Conservation (phyloP, 2,888 invertebrate species). For the Elysia crispata region DNA sequence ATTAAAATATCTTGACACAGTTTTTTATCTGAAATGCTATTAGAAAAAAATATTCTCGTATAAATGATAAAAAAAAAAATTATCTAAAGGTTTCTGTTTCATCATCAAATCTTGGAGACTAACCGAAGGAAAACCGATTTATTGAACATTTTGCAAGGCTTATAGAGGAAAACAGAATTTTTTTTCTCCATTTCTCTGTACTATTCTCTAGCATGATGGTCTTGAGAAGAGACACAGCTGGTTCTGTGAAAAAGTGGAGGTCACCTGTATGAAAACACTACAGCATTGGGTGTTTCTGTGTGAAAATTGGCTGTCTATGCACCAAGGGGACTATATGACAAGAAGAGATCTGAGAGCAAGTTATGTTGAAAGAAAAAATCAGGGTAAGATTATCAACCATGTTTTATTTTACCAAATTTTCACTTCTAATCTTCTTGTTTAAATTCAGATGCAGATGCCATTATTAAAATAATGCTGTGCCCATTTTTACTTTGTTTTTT, state of each 20-base stretch:
- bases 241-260: slow-evolving; percentile 68
- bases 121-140: no score
- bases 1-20: no score
- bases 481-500: neutral
- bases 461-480: no score
- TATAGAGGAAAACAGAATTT: no score
- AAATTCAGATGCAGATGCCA: neutral
- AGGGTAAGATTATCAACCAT: slow-evolving; percentile 56
- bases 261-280: slow-evolving; percentile 65
- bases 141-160: no score
- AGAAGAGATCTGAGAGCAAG: slow-evolving; percentile 60
- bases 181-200: neutral
- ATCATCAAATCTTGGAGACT: no score
- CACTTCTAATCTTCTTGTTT: neutral
- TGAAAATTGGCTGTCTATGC: slow-evolving; percentile 70
- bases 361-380: slow-evolving; percentile 57
- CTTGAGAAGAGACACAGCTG: slow-evolving; percentile 65
- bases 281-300: slow-evolving; percentile 69
- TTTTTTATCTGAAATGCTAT: no score
- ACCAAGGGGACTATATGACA: slow-evolving; percentile 60
- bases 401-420: neutral
- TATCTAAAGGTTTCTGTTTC: no score
- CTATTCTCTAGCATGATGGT: slow-evolving; percentile 68
- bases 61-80: no score
- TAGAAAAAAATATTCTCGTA: no score